Conservation (phyloP, 2,797 vertebrate species). For the Crax fasciolata region DNA sequence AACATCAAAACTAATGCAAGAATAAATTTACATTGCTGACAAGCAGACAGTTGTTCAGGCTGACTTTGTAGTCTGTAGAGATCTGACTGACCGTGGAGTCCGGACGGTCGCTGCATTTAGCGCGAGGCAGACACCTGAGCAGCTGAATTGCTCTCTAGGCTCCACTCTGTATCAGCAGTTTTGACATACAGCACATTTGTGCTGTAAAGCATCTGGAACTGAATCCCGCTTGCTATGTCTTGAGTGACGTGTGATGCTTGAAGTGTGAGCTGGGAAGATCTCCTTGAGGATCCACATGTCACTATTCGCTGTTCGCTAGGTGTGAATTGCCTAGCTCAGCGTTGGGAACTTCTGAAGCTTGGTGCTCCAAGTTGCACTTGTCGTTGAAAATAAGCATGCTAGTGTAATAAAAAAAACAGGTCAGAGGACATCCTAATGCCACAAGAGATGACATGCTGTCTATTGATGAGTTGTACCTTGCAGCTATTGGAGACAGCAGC, state of each 20-base stretch:
- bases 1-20: neutral
- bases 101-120: rapidly evolving
- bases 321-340: neutral
- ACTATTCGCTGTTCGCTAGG: too few species aligned
- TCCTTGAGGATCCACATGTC: rapidly evolving
- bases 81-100: neutral
- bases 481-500: neutral
- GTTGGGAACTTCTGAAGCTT: neutral
- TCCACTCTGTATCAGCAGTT: neutral
- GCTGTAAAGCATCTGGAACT: neutral
- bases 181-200: neutral
- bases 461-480: neutral
- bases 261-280: neutral
- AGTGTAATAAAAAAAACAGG: neutral
- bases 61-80: neutral
- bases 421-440: neutral
- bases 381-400: neutral
- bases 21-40: neutral
- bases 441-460: neutral
- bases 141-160: neutral
- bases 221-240: neutral
- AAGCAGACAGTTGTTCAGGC: neutral
- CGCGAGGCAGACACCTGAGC: neutral
- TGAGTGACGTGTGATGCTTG: neutral
- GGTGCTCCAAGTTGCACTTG: neutral